Evolutionary conservation across 92 coral and sea anemone species (phyloP).

Genomic region (Epizoanthus illoricatus): DNA sequence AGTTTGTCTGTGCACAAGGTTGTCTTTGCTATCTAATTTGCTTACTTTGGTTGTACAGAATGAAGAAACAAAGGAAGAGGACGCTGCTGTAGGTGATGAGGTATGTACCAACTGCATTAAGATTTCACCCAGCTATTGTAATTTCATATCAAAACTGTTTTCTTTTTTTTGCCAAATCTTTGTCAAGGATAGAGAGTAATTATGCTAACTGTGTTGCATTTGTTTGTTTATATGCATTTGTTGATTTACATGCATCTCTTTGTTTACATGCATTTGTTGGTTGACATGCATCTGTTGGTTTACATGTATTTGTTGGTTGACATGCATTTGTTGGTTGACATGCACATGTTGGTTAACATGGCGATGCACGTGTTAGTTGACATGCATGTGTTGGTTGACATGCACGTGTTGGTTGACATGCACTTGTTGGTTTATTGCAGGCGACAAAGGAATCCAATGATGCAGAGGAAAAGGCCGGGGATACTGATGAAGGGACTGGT

Average conservation of each 20-base stretch:
- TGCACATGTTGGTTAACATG: neutral
- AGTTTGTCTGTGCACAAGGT: no score
- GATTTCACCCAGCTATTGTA: neutral
- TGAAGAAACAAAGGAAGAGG: conserved; percentile 30
- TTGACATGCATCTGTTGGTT: no score
- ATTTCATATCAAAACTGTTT: neutral
- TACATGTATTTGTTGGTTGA: no score
- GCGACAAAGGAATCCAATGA: conserved; percentile 28
- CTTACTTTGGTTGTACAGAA: conserved; percentile 1
- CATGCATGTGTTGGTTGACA: neutral
- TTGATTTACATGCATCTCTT: no score
- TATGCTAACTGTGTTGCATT: no score
- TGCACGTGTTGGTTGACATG: neutral
- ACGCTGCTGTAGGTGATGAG: conserved; percentile 17
- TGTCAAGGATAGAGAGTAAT: no score
- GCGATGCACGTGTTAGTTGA: no score
- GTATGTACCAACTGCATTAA: neutral
- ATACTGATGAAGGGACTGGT: conserved; percentile 5
- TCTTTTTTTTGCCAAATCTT: neutral
- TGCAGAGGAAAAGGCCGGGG: conserved; percentile 19
- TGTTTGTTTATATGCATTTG: no score
- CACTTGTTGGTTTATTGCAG: conserved; percentile 6
- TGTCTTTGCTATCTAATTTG: neutral
- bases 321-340: no score
- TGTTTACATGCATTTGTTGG: no score